A percentile compares a stretch with the other conserved stretches of the same genome.
phyloP scores from a whole-genome alignment of 2,888 invertebrate genomes.

The Cryptocephalus primarius region DNA sequence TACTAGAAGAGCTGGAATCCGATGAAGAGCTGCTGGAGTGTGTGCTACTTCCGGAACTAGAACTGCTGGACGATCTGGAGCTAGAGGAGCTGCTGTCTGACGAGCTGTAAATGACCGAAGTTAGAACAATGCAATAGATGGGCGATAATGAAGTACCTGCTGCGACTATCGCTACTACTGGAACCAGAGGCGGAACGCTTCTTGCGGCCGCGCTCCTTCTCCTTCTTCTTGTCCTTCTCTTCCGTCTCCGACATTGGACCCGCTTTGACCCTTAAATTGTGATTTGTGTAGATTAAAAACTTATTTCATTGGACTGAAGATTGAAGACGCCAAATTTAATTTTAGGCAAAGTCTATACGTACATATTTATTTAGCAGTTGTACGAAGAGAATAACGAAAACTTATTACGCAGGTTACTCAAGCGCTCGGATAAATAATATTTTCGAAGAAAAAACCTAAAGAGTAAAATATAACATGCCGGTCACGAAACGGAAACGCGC shows the following conservation, averaged over 20 bases:
- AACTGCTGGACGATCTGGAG: conserved; percentile 71
- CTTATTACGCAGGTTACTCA: no score
- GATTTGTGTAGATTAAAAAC: no score
- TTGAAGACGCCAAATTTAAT: no score
- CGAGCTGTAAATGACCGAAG: conserved; percentile 41
- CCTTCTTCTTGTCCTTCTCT: conserved; percentile 59
- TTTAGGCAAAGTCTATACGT: no score
- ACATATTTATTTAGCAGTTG: no score
- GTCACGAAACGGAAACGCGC: no score
- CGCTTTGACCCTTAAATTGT: neutral
- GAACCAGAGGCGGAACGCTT: conserved; percentile 63
- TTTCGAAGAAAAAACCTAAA: no score
- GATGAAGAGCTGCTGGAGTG: conserved; percentile 45
- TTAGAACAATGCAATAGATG: neutral
- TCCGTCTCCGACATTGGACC: conserved; percentile 55
- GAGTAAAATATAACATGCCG: no score
- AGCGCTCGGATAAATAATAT: no score
- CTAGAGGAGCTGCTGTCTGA: conserved; percentile 76
- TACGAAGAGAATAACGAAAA: no score
- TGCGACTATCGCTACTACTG: conserved; percentile 70
- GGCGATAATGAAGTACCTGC: conserved; percentile 13
- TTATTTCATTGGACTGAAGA: no score
- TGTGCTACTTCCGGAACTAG: conserved; percentile 49
- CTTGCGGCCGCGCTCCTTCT: conserved; percentile 48
- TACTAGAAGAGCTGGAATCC: conserved; percentile 55